phyloP scores from a whole-genome alignment of 2,888 invertebrate genomes.

The Pilophorus perplexus region DNA sequence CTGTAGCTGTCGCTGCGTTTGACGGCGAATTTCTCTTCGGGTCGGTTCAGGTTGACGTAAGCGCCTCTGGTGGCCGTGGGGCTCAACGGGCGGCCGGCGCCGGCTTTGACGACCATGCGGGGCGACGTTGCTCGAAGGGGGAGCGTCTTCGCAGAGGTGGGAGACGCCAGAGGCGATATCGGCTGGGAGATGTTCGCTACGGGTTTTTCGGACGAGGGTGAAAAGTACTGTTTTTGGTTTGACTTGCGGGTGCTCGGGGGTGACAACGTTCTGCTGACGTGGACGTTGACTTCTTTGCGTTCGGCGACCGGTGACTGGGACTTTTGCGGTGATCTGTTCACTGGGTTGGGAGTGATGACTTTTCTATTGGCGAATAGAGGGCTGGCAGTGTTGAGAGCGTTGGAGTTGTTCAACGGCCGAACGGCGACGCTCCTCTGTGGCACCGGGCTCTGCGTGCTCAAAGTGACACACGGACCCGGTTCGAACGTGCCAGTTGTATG shows the following conservation, averaged over 20 bases:
- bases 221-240: conserved; percentile 47
- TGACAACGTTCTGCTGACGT: conserved; percentile 19
- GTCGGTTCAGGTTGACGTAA: conserved; percentile 54
- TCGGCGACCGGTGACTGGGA: conserved; percentile 10
- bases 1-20: conserved; percentile 83
- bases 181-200: conserved; percentile 43
- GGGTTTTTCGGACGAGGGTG: conserved; percentile 42
- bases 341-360: conserved; percentile 44
- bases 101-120: conserved; percentile 46
- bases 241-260: conserved; percentile 33
- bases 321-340: conserved; percentile 32
- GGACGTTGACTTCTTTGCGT: conserved; percentile 13
- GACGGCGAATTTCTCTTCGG: conserved; percentile 56
- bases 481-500: conserved; percentile 73
- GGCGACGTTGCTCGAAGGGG: conserved; percentile 45
- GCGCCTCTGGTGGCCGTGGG: conserved; percentile 47
- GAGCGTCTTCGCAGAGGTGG: conserved; percentile 35
- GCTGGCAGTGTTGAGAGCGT: conserved; percentile 44
- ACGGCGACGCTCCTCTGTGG: conserved; percentile 49
- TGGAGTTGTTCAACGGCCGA: conserved; percentile 44
- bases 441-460: conserved; percentile 54
- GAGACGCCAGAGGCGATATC: conserved; percentile 48
- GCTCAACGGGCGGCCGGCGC: conserved; percentile 43
- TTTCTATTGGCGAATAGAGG: conserved; percentile 45
- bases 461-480: conserved; percentile 79